Conservation (phyloP, 2,113 vertebrate species). For the Phalacrocorax aristotelis region DNA sequence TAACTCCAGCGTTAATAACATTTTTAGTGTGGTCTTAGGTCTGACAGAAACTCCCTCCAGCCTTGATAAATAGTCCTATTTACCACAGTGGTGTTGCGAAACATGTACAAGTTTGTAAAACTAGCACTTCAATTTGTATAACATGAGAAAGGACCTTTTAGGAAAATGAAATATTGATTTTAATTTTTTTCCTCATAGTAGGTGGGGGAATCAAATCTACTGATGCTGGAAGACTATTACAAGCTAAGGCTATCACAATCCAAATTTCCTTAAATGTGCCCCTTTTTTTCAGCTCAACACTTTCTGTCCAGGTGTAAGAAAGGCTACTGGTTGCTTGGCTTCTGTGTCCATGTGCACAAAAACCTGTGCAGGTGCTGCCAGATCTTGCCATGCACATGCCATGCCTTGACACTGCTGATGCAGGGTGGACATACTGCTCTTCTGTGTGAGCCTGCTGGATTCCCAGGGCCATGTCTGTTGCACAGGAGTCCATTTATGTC, state of each 20-base stretch:
- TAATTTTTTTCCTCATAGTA: background rate
- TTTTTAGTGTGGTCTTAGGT: background rate
- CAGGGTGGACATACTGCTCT: background rate
- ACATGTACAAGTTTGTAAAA: background rate
- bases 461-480: rapidly evolving
- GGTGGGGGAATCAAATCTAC: background rate
- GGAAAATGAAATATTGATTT: background rate
- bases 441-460: background rate
- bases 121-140: background rate
- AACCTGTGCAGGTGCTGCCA: background rate
- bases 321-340: background rate
- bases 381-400: background rate
- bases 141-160: background rate
- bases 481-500: background rate
- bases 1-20: background rate
- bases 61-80: background rate
- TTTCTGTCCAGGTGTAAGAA: background rate
- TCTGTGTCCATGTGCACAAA: background rate
- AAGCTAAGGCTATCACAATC: background rate
- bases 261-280: background rate
- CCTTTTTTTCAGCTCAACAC: background rate
- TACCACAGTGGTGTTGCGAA: background rate
- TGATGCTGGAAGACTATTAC: background rate
- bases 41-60: background rate
- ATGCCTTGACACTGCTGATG: background rate